phyloP scores from a whole-genome alignment of 2,797 vertebrate species.

The Cyclopterus lumpus region DNA sequence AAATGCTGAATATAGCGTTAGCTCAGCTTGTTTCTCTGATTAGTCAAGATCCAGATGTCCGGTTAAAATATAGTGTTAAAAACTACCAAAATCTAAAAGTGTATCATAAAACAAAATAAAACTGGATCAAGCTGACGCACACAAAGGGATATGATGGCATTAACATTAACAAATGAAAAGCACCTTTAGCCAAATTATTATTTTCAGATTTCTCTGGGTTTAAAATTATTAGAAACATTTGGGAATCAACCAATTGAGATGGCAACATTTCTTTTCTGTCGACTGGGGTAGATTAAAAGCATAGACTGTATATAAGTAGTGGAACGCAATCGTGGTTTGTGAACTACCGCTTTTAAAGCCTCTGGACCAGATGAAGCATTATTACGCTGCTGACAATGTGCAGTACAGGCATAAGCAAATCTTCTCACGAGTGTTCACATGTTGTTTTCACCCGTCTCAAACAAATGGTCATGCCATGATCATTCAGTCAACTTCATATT shows the following conservation, averaged over 20 bases:
- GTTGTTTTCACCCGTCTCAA: slow-evolving; percentile 30
- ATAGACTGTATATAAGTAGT: neutral
- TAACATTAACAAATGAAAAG: no score
- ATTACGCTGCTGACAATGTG: neutral
- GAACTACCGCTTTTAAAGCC: neutral
- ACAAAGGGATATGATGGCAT: no score
- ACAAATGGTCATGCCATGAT: slow-evolving; percentile 8
- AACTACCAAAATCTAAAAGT: neutral
- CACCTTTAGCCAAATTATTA: no score
- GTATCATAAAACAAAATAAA: neutral
- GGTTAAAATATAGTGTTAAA: neutral
- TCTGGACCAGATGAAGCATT: neutral
- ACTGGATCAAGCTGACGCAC: no score
- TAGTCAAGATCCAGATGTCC: neutral
- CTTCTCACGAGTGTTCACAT: slow-evolving; percentile 6
- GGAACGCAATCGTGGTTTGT: no score
- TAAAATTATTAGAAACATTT: no score
- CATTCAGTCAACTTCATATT: neutral
- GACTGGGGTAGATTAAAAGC: neutral
- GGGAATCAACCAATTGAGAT: neutral
- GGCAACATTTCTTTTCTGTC: neutral
- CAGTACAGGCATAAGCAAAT: neutral
- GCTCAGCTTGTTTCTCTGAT: neutral
- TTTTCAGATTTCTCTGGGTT: no score
- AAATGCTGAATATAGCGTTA: neutral